Base-by-base conservation (phyloP, 2,888 invertebrate genomes). In the Andrena fulva region DNA sequence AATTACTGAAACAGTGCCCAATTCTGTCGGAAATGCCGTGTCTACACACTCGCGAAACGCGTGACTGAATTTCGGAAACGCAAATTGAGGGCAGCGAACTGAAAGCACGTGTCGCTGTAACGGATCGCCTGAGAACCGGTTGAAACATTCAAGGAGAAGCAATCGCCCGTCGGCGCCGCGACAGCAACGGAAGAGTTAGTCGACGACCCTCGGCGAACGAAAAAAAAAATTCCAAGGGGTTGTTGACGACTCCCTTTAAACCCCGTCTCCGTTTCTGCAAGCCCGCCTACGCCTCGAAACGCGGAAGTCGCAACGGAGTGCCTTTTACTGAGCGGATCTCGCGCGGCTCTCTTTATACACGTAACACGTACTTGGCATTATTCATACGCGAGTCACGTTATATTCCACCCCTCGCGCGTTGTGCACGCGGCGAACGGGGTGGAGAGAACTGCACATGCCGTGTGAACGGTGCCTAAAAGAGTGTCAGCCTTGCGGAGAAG, bases 361-460 rank as follows among this genome's bases (percentile, higher is more conserved):
- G 66, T 79, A 79, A 82, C 85, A 71, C 80, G 87, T 87, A 85
- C 83, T 70, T 54, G 80, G 78, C 68, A 80, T 87, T 87, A 87
- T 87, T 87, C 86, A 81, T 82, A 87, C 63, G 79, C 86, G 77
- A 85, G 86, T 87, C 87, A 87, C 87, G 87, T 87, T 82, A 77
- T 66, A 72, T 77, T 82, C 86, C 71, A 62, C 77, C 78, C 78
- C 67, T 35, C 54, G 24, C 59, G 62, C 12, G 29, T n/a, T 33
- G 67, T n/a, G 27, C 6, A 48, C 48, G 27, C 50, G 35, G 35
- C 70, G 31, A 60, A 24, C 31, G 52, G 63, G 56, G 56, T 67
- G 35, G 68, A 77, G 72, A 77, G 62, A 62, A 63, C 62, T 66
- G 63, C 29, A 71, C 42, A 24, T 3, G 66, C 31, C 77, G 85